Percentiles rank a stretch among this genome's conserved stretches.
These are phyloP conservation scores for Ceratoteleas bidentatus DNA, from an alignment of 1,140 invertebrate species.

Conservation along the genomic window DNA sequence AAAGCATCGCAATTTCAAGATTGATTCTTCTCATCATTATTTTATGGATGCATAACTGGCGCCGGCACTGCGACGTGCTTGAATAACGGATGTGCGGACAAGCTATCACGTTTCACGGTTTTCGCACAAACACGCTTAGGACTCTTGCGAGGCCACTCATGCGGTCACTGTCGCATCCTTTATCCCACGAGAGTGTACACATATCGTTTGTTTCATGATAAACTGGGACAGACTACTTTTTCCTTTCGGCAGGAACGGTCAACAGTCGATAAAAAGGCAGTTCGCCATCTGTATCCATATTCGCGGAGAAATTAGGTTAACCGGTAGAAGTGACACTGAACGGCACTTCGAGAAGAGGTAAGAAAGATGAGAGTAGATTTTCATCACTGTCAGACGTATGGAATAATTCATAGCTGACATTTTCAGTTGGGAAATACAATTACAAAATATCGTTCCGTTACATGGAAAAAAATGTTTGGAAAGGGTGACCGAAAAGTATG, in stretches of 20 bases:
- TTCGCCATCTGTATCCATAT: neutral
- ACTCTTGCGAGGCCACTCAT: slow-evolving; percentile 42
- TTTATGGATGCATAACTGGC: slow-evolving; percentile 27
- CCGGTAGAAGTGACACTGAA: neutral
- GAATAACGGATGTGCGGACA: slow-evolving; percentile 40
- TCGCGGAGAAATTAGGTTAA: slow-evolving; percentile 8
- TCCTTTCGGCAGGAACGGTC: neutral
- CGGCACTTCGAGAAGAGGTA: neutral
- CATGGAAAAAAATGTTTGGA: too few relatives aligned
- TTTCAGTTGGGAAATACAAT: too few relatives aligned
- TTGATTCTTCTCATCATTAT: slow-evolving; percentile 27
- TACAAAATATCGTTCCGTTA: too few relatives aligned
- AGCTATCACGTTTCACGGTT: slow-evolving; percentile 53
- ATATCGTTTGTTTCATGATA: slow-evolving; percentile 27
- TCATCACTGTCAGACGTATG: neutral
- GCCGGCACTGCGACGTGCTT: slow-evolving; percentile 5
- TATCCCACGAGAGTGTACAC: slow-evolving; percentile 19
- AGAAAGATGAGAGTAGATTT: too few relatives aligned
- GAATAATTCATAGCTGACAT: neutral
- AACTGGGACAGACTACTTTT: slow-evolving; percentile 11
- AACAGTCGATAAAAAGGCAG: slow-evolving; percentile 8
- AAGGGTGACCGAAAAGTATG: too few relatives aligned
- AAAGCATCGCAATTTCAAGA: neutral
- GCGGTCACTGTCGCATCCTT: slow-evolving; percentile 45
- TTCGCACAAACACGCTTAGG: slow-evolving; percentile 48